Evolutionary conservation across 2,888 invertebrate genomes (phyloP), one percentile per base, ranked within the genome.

Genomic region (Torymus tubicola): DNA sequence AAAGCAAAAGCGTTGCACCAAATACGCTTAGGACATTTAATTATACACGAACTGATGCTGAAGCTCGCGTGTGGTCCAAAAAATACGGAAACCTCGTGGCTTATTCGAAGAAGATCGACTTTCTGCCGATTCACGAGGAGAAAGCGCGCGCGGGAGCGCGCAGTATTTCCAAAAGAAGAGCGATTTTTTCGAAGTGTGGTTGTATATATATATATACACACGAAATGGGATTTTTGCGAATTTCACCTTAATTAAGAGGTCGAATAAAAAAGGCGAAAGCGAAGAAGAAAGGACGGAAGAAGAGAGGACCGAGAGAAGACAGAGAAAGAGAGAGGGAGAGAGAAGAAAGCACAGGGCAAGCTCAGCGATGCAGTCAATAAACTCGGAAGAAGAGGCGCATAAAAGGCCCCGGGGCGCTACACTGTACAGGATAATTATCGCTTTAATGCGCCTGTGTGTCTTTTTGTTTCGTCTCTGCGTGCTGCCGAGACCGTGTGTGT

Each of bases 171-270:
- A 42, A 42, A 42, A 42, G 8, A 42, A 42, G 42, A 42, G 42
- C 42, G 42, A 42, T 42, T 42, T 42, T 42, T 42, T 42, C 42
- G 42, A 42, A 42, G 42, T 42, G 8, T 42, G 8, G 5, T 8
- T 42, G 4, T 31, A 31, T 31, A 31, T 42, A 42, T 42, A 42
- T 42, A 8, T 42, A 31, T 31, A 31, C 4, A 31, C 3, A 12
- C 16, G 42, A 18, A 18, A 12, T n/a, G 68, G 64, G 64, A 50
- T 78, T 64, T 64, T 18, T 16, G 58, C 61, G 52, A 57, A 71
- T 73, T 73, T 69, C 72, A 24, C 61, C 50, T 61, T 61, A 68
- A 79, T 79, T 73, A 69, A 79, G 78, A 55, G 31, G 73, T 57
- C 16, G 63, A 58, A 71, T 42, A 53, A 75, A 68, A 42, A 42